Percentiles rank a stretch among this genome's conserved stretches.
These are phyloP conservation scores for Cyprinodon brontotheroides DNA, from an alignment of 2,113 vertebrate species.

Conservation along the genomic window DNA sequence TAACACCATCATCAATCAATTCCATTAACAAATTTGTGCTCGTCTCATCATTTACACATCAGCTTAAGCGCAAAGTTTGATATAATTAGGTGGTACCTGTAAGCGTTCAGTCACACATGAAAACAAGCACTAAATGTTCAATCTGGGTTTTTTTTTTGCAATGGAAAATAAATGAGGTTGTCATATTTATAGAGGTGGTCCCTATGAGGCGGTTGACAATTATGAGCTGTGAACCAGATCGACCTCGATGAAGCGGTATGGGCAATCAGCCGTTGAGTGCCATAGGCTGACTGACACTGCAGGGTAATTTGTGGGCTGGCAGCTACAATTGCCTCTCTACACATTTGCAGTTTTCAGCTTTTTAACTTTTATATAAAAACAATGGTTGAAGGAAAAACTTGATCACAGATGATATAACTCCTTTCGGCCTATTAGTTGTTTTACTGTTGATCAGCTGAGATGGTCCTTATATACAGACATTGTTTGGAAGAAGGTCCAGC, in stretches of 20 bases:
- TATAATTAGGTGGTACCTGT: slow-evolving; percentile 72
- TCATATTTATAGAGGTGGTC: slow-evolving; percentile 67
- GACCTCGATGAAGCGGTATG: slow-evolving; percentile 45
- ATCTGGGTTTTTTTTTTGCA: slow-evolving; percentile 45
- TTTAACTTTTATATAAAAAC: neutral
- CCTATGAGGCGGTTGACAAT: slow-evolving; percentile 69
- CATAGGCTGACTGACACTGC: slow-evolving; percentile 16
- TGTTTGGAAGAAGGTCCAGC: too few relatives aligned
- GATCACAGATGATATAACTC: neutral
- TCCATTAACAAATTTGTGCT: slow-evolving; percentile 36
- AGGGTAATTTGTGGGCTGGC: slow-evolving; percentile 18
- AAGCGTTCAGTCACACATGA: slow-evolving; percentile 57
- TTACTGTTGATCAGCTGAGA: neutral
- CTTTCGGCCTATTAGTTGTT: neutral
- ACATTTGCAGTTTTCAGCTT: neutral
- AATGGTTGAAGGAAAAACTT: neutral
- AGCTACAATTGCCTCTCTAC: neutral
- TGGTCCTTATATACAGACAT: too few relatives aligned
- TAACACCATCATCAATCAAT: slow-evolving; percentile 65
- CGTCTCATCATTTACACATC: slow-evolving; percentile 55
- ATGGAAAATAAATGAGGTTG: slow-evolving; percentile 58
- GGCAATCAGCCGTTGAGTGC: slow-evolving; percentile 42
- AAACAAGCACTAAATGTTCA: slow-evolving; percentile 43
- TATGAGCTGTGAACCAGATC: slow-evolving; percentile 69
- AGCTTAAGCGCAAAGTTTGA: slow-evolving; percentile 48